These are phyloP conservation scores for Drosophila rubida DNA, from an alignment of 2,888 invertebrate species.

Conservation along the genomic window DNA sequence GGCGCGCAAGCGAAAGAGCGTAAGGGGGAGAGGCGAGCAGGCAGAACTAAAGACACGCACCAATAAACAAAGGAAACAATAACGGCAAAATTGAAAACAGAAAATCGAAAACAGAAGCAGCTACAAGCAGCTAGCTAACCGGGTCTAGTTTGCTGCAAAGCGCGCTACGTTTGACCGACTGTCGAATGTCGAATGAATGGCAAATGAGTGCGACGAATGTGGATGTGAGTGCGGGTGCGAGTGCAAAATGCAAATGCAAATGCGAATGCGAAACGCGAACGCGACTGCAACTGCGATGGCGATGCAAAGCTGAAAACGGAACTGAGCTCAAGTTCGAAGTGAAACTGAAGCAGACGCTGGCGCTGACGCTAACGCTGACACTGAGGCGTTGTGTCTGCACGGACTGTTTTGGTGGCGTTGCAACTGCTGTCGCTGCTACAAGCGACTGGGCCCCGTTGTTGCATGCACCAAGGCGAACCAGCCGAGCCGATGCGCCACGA, in stretches of 20 bases:
- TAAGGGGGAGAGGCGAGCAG: not conserved
- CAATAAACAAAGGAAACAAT: slow-evolving; percentile 73
- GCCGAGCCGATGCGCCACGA: not conserved
- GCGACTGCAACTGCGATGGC: slow-evolving; percentile 1
- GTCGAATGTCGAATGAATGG: slow-evolving; percentile 53
- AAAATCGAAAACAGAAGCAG: slow-evolving; percentile 25
- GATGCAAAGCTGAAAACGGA: not conserved
- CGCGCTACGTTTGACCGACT: slow-evolving; percentile 42
- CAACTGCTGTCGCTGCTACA: slow-evolving; percentile 68
- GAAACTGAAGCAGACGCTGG: not conserved
- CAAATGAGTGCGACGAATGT: not conserved
- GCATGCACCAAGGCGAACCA: slow-evolving; percentile 41
- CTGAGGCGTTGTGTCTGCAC: not conserved
- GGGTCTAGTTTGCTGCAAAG: slow-evolving; percentile 22
- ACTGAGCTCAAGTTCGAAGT: not conserved
- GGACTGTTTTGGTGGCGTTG: slow-evolving; percentile 20
- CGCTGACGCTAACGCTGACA: not conserved
- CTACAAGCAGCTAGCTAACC: slow-evolving; percentile 24
- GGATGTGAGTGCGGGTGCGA: not conserved
- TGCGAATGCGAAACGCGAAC: slow-evolving; percentile 30
- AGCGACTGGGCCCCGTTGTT: slow-evolving; percentile 61
- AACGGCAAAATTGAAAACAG: slow-evolving; percentile 41
- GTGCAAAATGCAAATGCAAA: slow-evolving; percentile 32
- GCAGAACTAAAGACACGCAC: slow-evolving; percentile 67
- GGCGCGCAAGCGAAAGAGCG: slow-evolving; percentile 28